These are phyloP conservation scores for Dryobates pubescens DNA, from an alignment of 2,797 vertebrate genomes.

Conservation along the genomic window DNA sequence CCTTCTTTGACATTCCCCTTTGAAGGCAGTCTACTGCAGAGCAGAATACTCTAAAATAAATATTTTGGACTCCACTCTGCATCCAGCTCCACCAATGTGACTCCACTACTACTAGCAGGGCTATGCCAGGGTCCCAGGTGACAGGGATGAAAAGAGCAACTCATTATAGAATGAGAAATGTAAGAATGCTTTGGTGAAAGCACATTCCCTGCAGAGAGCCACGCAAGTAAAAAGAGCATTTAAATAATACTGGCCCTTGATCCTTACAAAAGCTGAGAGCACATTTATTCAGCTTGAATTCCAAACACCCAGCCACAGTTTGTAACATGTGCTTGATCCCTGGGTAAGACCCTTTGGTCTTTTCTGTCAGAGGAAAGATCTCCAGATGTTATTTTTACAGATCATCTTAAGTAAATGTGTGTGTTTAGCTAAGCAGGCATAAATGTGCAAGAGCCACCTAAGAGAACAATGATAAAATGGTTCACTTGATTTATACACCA, in stretches of 20 bases:
- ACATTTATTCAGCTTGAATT: slow-evolving; percentile 43
- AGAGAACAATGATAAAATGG: slow-evolving; percentile 46
- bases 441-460: slow-evolving; percentile 30
- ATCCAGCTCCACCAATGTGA: slow-evolving; percentile 11
- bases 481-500: slow-evolving; percentile 53
- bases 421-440: slow-evolving; percentile 56
- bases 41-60: slow-evolving; percentile 54
- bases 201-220: slow-evolving; percentile 1
- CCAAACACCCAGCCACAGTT: background rate
- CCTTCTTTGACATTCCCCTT: background rate
- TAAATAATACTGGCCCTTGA: slow-evolving; percentile 59
- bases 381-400: slow-evolving; percentile 61
- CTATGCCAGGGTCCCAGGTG: slow-evolving; percentile 14
- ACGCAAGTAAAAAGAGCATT: slow-evolving; percentile 42
- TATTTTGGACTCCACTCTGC: slow-evolving; percentile 20
- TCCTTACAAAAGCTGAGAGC: slow-evolving; percentile 41
- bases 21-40: slow-evolving; percentile 18
- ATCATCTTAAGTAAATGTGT: slow-evolving; percentile 50
- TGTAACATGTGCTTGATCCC: slow-evolving; percentile 38
- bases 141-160: slow-evolving; percentile 53
- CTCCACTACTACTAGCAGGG: background rate
- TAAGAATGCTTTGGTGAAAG: slow-evolving; percentile 34
- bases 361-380: slow-evolving; percentile 30
- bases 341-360: slow-evolving; percentile 22
- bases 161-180: slow-evolving; percentile 56